Percentiles rank a stretch among this genome's conserved stretches.
phyloP scores from a whole-genome alignment of 2,113 vertebrate genomes.

The Sula dactylatra region DNA sequence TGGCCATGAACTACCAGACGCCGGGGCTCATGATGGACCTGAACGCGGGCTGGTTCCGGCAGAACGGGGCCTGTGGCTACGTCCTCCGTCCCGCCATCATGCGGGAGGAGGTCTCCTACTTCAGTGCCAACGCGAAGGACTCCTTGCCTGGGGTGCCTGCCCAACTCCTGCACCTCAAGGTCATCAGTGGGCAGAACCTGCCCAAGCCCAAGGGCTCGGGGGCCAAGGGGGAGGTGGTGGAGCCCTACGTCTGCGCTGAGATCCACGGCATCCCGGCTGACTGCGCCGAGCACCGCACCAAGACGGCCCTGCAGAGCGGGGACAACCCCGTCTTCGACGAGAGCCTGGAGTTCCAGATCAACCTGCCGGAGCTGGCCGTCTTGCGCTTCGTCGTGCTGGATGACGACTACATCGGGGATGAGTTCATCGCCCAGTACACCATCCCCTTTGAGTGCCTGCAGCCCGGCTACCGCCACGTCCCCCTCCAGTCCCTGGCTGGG shows the following conservation, averaged over 20 bases:
- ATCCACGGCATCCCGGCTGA: constrained; percentile 91
- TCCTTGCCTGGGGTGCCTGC: constrained; percentile 88
- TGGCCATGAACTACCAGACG: constrained; percentile 92
- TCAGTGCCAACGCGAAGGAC: constrained; percentile 90
- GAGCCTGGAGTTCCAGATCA: constrained; percentile 93
- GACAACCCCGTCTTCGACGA: constrained; percentile 91
- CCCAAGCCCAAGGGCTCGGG: constrained; percentile 90
- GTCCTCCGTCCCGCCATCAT: constrained; percentile 90
- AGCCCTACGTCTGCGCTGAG: constrained; percentile 90
- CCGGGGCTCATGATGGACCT: constrained; percentile 94
- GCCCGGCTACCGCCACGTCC: constrained; percentile 88
- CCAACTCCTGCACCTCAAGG: constrained; percentile 89
- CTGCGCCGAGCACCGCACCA: constrained; percentile 89
- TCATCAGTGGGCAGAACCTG: constrained; percentile 91
- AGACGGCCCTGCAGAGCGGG: constrained; percentile 88
- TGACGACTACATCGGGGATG: constrained; percentile 90
- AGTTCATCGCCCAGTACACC: constrained; percentile 94
- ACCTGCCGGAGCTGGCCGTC: constrained; percentile 87
- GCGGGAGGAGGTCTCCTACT: constrained; percentile 93
- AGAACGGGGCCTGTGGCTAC: constrained; percentile 90
- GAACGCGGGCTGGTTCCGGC: constrained; percentile 88
- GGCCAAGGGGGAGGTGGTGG: constrained; percentile 91
- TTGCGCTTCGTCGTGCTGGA: constrained; percentile 90
- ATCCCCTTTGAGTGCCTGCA: constrained; percentile 93
- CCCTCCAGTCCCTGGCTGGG: constrained; percentile 85